Conservation (phyloP, 2,113 vertebrate genomes). For the Larimichthys crocea region DNA sequence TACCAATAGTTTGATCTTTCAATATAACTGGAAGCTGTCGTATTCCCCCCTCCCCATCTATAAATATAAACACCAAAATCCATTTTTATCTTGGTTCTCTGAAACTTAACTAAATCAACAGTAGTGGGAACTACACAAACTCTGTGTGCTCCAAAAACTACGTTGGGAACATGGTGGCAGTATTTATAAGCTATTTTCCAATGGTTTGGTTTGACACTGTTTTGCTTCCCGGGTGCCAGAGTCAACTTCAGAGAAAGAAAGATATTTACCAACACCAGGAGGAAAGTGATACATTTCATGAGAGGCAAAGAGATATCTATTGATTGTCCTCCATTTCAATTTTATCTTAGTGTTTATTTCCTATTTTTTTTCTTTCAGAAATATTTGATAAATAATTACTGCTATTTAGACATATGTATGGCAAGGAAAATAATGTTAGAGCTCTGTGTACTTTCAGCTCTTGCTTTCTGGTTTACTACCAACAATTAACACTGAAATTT, state of each 20-base stretch:
- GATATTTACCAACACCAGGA: background rate
- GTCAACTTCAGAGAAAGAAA: slow-evolving; percentile 7
- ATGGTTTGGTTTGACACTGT: background rate
- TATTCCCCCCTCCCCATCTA: background rate
- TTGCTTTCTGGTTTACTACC: background rate
- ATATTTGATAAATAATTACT: background rate
- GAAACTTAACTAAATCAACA: background rate
- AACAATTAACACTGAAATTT: background rate
- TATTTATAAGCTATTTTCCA: background rate
- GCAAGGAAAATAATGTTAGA: background rate
- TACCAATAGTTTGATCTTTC: slow-evolving; percentile 1
- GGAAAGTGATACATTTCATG: background rate
- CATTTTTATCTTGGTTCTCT: background rate
- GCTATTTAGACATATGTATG: slow-evolving; percentile 9
- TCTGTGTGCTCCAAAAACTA: background rate
- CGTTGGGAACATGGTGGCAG: background rate
- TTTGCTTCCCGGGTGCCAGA: background rate
- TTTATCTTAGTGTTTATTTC: background rate
- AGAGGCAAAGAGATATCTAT: background rate
- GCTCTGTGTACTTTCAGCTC: background rate
- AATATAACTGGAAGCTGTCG: background rate
- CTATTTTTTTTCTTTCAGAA: background rate
- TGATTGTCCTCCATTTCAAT: background rate
- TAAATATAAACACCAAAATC: background rate
- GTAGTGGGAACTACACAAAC: background rate